A percentile compares a stretch with the other conserved stretches of the same genome.
Conservation (phyloP, 1,140 invertebrate genomes). For the Rhopalosiphum padi region DNA sequence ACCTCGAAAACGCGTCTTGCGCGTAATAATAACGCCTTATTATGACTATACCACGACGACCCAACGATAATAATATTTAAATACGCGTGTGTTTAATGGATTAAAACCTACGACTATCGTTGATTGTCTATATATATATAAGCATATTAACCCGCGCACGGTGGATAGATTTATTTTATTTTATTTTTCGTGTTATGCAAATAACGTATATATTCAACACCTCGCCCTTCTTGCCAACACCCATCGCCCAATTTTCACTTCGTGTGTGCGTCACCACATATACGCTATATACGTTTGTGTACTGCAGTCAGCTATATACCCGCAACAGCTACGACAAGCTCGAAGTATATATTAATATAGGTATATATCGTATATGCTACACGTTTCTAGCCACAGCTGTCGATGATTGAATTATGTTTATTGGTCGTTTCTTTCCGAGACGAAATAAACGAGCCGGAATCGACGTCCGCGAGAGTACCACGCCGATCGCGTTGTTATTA, state of each 20-base stretch:
- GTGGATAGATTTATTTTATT: not conserved
- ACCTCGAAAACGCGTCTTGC: no score
- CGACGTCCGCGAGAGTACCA: not conserved
- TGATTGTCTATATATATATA: no score
- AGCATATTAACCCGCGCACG: no score
- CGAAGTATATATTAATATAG: not conserved
- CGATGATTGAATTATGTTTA: constrained; percentile 52
- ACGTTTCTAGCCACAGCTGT: not conserved
- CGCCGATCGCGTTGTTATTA: not conserved
- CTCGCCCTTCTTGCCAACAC: not conserved
- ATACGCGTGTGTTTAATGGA: not conserved
- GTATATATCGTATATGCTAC: not conserved
- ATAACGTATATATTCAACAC: not conserved
- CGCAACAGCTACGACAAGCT: not conserved
- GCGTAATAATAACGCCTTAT: no score
- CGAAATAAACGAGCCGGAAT: constrained; percentile 35
- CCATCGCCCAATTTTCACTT: not conserved
- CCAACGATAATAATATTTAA: not conserved
- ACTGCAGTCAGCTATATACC: not conserved
- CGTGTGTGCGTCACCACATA: no score
- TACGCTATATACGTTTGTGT: no score
- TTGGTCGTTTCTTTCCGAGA: constrained; percentile 36
- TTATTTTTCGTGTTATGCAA: not conserved
- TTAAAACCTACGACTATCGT: not conserved
- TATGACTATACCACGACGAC: no score